phyloP scores from a whole-genome alignment of 2,113 vertebrate genomes.

The Thunnus thynnus region DNA sequence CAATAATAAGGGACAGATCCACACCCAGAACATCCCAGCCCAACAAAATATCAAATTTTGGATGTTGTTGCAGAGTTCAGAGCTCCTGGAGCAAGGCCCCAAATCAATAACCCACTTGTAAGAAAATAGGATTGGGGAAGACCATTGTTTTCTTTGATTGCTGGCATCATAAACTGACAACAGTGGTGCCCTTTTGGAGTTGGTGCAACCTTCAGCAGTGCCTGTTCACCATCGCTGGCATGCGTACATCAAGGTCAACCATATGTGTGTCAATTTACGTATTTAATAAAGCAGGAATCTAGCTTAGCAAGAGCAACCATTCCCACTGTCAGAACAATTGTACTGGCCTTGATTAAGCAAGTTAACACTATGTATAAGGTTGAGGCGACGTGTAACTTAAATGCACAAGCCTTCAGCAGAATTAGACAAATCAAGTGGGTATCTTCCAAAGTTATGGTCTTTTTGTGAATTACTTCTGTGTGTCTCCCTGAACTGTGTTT shows the following conservation, averaged over 20 bases:
- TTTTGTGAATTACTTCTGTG: not conserved
- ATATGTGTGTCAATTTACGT: not conserved
- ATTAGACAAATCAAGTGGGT: not conserved
- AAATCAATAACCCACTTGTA: conserved; percentile 26
- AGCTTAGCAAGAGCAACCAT: not conserved
- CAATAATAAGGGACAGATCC: not conserved
- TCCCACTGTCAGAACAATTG: not conserved
- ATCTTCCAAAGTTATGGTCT: not conserved
- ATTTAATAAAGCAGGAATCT: not conserved
- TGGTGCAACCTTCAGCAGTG: not conserved
- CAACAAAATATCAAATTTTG: too few relatives aligned
- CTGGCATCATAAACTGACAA: not conserved
- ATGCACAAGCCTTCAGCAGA: not conserved
- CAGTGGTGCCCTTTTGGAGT: not conserved
- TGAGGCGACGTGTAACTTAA: not conserved
- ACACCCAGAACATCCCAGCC: not conserved
- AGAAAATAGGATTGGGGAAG: conserved; percentile 12
- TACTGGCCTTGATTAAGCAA: not conserved
- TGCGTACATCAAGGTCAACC: not conserved
- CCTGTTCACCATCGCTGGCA: not conserved
- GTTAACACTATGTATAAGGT: not conserved
- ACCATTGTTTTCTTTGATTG: not conserved
- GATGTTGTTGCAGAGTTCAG: not conserved
- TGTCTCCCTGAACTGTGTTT: not conserved
- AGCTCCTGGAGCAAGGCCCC: not conserved